Base-by-base conservation (phyloP, 2,888 invertebrate species). In the Smittia sp. region DNA sequence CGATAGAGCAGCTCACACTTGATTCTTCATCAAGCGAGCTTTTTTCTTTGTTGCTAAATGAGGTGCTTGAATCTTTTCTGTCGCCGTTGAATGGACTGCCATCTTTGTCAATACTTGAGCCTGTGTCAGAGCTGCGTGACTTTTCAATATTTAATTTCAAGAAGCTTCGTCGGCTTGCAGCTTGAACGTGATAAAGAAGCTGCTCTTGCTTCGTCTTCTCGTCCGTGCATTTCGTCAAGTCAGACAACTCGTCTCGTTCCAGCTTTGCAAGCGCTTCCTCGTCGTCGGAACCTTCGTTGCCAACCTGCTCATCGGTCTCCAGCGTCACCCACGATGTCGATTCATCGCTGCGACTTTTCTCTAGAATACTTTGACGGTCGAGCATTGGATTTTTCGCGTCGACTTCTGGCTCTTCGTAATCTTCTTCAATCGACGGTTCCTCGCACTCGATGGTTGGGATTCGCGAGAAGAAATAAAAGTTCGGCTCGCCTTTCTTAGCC, bases 1-100 rank as follows among this genome's bases (percentile, higher is more conserved):
- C 91, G 77, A 92, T 91, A 0, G 92, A 91, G 79, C 92, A 92
- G 80, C 90, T 90, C 0, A 88, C 86, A 80, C 90, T 90, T 0
- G 90, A 90, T 79, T 90, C 90, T 75, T 90, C 90, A 62, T 88
- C 88, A 20, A 88, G 83, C 0, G 88, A 88, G 77, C 87, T 87
- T 62, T 89, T 89, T 80, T 90, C 89, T 75, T 88, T 83, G 54
- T 78, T 79, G 74, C 79, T 83, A 73, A 78, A 83, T 75, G 69
- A 80, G 18, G 85, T 80, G 75, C 85, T 85, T 75, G 85, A 85
- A 70, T 85, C 85, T 0, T 83, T 83, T 65, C 84, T 83, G 73
- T 82, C 82, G 20, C 75, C 75, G 20, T 80, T 79, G 73, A 84
- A 85, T 9, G 89, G 88, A 77, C 89, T 89, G 0, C 84, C 83